Evolutionary conservation across 2,888 invertebrate species (phyloP), one percentile per base, ranked within the genome.

Genomic region (Chouioia cunea): DNA sequence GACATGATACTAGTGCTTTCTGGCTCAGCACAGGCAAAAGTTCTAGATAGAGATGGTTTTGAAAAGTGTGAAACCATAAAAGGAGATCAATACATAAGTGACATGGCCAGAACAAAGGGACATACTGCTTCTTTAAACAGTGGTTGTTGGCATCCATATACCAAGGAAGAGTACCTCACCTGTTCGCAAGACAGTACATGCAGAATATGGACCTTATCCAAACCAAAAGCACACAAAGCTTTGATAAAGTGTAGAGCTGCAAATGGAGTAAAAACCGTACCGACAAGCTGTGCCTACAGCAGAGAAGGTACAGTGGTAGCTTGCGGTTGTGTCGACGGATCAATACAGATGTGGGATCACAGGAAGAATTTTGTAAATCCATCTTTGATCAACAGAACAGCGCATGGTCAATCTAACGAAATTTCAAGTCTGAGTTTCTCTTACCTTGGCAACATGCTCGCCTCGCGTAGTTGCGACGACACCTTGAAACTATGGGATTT

Each of bases 261-360:
- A 78, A 95, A 93, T 69, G 98, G 98, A 0, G 87, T 97, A 0
- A 93, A 93, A 82, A 93, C 95, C 0, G 90, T 92, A 71, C 97
- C 97, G 0, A 94, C 94, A 0, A 88, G 95, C 0, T 96, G 96
- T 82, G 88, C 90, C 0, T 97, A 93, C 82, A 95, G 93, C 58
- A 88, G 93, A 58, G 96, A 97, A 80, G 97, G 97, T 0, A 92
- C 92, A 66, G 90, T 95, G 0, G 93, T 99, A 4, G 95, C 95
- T 0, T 95, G 95, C 69, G 99, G 94, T 0, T 98, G 99, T 82
- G 90, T 90, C 54, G 99, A 99, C 86, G 99, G 99, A 0, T 96
- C 96, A 0, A 90, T 98, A 65, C 99, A 99, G 85, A 92, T 98
- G 87, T 99, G 99, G 99, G 99, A 99, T 82, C 93, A 96, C 62